Evolutionary conservation across 2,888 invertebrate genomes (phyloP), one percentile per base, ranked within the genome.

Genomic region (Neuroscelio doddi): DNA sequence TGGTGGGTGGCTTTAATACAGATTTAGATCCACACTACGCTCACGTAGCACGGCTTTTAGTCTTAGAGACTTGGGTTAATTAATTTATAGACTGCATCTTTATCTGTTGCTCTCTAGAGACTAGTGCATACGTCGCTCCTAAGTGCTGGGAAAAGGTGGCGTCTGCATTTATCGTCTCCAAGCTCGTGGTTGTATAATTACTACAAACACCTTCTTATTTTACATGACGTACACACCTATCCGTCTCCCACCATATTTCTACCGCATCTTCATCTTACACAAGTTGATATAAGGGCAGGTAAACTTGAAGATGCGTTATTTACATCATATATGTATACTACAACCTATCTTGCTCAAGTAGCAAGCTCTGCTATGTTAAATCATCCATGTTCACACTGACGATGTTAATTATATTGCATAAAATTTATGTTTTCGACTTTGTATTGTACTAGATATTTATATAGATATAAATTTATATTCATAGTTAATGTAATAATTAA

Each of bases 31-130:
- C 71, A 66, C 53, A 66, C 47, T 45, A 64, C 38, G 53, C 56
- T 65, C 68, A 42, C 51, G 67, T 38, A 29, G 67, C 68, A 47
- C 72, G 73, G 80, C 80, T 80, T 78, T 79, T 72, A 74, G 79
- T 77, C 77, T 77, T 75, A 66, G 72, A 75, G 79, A 78, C 77
- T 80, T 75, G 69, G 76, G 72, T 77, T 81, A 81, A 81, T 81
- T 81, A 81, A 81, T 81, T 81, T 81, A 81, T 80, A 79, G 80
- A 77, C 77, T 67, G 70, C 71, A 68, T 71, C 71, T 72, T 77
- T 78, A 78, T 78, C 77, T 75, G 76, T 74, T 73, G 69, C 74
- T 52, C 64, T 26, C 49, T 39, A 24, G 59, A 39, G 46, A 55
- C 50, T 50, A 39, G 41, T 27, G 39, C 42, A 7, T 30, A 34